Evolutionary conservation across 2,888 invertebrate genomes (phyloP).

Genomic region (Sussaba pulchella): DNA sequence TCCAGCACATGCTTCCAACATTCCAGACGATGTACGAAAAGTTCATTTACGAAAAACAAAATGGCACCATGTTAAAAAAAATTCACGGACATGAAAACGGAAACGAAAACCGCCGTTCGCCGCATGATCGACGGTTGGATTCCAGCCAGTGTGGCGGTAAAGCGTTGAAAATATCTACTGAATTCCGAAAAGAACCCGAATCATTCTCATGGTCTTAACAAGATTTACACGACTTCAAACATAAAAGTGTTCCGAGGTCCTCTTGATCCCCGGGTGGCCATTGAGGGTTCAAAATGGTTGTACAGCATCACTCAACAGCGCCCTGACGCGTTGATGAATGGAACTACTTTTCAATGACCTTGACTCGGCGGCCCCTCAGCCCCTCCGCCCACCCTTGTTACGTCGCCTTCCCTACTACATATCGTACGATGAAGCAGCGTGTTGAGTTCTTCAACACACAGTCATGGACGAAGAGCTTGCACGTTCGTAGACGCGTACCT

Average conservation of each 20-base stretch:
- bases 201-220: too few species aligned
- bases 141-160: too few species aligned
- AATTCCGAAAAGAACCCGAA: too few species aligned
- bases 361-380: constrained; percentile 37
- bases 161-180: too few species aligned
- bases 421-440: constrained; percentile 51
- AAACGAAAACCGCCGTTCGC: too few species aligned
- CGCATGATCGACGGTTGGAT: too few species aligned
- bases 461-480: not conserved
- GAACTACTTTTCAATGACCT: constrained; percentile 61
- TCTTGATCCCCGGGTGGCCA: not conserved
- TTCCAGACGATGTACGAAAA: too few species aligned
- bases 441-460: constrained; percentile 17
- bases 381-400: constrained; percentile 25
- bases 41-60: too few species aligned
- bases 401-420: constrained; percentile 44
- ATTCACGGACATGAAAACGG: too few species aligned
- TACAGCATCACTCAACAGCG: constrained; percentile 4
- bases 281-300: not conserved
- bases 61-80: too few species aligned
- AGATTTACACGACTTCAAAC: too few species aligned
- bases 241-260: not conserved
- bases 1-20: too few species aligned
- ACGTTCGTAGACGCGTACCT: constrained; percentile 19
- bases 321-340: constrained; percentile 45